These are phyloP conservation scores for Distichodus sexfasciatus DNA, from an alignment of 2,797 vertebrate species.

Conservation along the genomic window DNA sequence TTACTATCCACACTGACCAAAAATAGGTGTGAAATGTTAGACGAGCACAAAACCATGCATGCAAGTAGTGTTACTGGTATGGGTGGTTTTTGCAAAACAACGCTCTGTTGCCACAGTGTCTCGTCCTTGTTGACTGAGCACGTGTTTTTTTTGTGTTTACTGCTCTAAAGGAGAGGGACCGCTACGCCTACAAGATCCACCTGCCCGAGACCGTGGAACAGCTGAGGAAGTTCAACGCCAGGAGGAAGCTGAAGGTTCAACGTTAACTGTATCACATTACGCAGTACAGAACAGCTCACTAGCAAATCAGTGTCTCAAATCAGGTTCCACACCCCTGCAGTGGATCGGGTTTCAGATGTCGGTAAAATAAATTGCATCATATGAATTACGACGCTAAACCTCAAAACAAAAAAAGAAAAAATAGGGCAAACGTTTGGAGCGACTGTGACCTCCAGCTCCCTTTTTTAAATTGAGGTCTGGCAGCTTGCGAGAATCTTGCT, in stretches of 20 bases:
- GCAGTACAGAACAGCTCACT: not conserved
- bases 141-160: not conserved
- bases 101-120: not conserved
- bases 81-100: not conserved
- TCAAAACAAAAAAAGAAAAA: too few species aligned
- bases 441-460: too few species aligned
- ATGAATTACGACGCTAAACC: too few species aligned
- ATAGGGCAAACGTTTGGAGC: too few species aligned
- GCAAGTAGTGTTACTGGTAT: too few species aligned
- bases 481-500: too few species aligned
- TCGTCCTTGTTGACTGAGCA: not conserved
- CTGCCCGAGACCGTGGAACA: slow-evolving; percentile 97
- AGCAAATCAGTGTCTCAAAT: not conserved
- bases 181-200: slow-evolving; percentile 98
- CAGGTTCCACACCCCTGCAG: not conserved
- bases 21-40: too few species aligned
- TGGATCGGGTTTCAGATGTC: too few species aligned
- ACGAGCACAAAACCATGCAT: too few species aligned
- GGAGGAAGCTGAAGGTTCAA: slow-evolving; percentile 94
- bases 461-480: too few species aligned
- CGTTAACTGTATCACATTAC: not conserved
- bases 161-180: slow-evolving; percentile 86
- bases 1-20: too few species aligned
- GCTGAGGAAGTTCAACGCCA: slow-evolving; percentile 96
- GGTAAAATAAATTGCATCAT: not conserved